These are phyloP conservation scores for Pogonomyrmex californicus DNA, from an alignment of 1,140 invertebrate species.

Conservation along the genomic window DNA sequence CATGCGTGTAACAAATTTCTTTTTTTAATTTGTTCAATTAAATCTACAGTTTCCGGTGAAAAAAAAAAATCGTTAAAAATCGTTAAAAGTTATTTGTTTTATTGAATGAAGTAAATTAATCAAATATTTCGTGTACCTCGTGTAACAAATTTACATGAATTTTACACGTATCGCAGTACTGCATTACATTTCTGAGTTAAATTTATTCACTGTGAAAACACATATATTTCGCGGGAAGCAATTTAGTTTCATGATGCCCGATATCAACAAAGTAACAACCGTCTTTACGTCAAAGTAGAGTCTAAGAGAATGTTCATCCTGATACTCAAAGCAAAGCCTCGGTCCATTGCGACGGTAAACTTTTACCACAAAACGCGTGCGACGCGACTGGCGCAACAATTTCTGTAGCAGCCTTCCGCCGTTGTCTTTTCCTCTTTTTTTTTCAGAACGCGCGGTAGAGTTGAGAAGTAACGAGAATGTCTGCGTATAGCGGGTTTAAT, in stretches of 20 bases:
- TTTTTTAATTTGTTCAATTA: slow-evolving; percentile 17
- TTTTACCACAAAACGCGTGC: slow-evolving; percentile 3
- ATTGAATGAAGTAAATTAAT: neutral
- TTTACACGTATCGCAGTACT: neutral
- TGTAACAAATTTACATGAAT: neutral
- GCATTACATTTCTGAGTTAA: neutral
- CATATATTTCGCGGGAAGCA: neutral
- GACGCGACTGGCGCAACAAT: slow-evolving; percentile 21
- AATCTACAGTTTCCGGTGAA: neutral
- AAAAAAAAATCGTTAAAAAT: too few species aligned
- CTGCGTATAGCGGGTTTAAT: slow-evolving; percentile 48
- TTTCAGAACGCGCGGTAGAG: neutral
- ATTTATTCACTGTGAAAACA: neutral
- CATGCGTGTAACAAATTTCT: slow-evolving; percentile 7
- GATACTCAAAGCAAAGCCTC: slow-evolving; percentile 1
- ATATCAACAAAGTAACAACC: neutral
- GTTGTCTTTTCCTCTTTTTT: neutral
- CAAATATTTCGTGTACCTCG: neutral
- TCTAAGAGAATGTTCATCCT: neutral
- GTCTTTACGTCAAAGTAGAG: neutral
- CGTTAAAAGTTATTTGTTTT: neutral
- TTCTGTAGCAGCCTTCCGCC: slow-evolving; percentile 3
- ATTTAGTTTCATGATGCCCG: neutral
- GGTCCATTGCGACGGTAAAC: neutral
- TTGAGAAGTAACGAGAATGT: slow-evolving; percentile 18